phyloP scores from a whole-genome alignment of 2,888 invertebrate genomes.

The Scaptomyza flava region DNA sequence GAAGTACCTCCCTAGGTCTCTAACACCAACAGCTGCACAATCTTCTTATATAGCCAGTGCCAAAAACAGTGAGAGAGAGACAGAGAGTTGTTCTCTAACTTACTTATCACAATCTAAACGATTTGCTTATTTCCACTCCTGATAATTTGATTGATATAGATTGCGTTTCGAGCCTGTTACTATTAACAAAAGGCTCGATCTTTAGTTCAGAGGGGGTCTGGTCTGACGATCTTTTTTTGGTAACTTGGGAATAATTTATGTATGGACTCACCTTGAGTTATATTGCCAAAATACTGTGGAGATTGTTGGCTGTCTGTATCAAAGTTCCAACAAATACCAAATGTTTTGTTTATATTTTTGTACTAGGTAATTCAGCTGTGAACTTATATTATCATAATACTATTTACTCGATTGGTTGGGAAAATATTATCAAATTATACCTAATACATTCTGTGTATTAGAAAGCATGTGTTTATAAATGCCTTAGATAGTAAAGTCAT shows the following conservation, averaged over 20 bases:
- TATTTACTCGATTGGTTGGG: neutral
- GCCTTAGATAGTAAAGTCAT: neutral
- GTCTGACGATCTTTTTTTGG: neutral
- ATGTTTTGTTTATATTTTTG: slow-evolving; percentile 3
- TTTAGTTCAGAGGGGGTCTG: slow-evolving; percentile 3
- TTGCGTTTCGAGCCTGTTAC: neutral
- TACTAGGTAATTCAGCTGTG: neutral
- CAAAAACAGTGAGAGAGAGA: neutral
- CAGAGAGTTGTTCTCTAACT: neutral
- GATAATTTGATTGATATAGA: slow-evolving; percentile 28
- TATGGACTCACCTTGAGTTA: neutral
- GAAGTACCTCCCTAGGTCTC: slow-evolving; percentile 14
- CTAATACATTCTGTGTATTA: neutral
- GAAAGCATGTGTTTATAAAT: neutral
- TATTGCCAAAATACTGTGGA: neutral
- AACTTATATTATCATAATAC: slow-evolving; percentile 1
- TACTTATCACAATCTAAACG: slow-evolving; percentile 27
- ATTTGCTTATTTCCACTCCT: slow-evolving; percentile 35
- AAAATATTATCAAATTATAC: slow-evolving; percentile 4
- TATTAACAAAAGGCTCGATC: slow-evolving; percentile 19
- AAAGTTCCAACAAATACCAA: neutral
- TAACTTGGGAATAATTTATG: neutral
- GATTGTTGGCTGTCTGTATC: neutral
- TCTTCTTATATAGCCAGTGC: slow-evolving; percentile 34
- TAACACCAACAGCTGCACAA: slow-evolving; percentile 1